phyloP scores from a whole-genome alignment of 2,888 invertebrate species.

The Odontomyia ornata region DNA sequence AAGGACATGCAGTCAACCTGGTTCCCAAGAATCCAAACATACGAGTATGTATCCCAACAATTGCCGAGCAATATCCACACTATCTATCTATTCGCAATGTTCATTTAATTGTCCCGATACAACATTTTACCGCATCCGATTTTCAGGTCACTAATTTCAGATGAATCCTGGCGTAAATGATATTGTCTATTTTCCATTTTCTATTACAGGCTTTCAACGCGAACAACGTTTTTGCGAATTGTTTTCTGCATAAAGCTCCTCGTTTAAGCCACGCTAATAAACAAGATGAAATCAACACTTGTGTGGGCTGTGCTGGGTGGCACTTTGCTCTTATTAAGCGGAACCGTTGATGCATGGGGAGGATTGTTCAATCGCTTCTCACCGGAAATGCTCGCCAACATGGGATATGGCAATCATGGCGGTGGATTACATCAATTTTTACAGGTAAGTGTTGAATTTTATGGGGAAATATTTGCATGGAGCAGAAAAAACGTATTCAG shows the following conservation, averaged over 20 bases:
- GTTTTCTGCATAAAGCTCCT: neutral
- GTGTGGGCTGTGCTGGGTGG: constrained; percentile 55
- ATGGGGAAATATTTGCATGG: neutral
- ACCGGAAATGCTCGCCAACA: constrained; percentile 83
- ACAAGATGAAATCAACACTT: constrained; percentile 57
- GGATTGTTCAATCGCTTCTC: constrained; percentile 87
- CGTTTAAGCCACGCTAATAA: neutral
- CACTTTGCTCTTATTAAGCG: constrained; percentile 54
- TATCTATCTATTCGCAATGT: no score
- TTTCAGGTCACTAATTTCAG: no score
- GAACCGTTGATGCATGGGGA: constrained; percentile 74
- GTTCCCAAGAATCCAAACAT: no score
- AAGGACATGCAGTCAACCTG: no score
- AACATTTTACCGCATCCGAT: no score
- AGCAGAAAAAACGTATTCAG: no score
- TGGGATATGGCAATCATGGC: constrained; percentile 78
- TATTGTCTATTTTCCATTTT: neutral
- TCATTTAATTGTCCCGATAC: no score
- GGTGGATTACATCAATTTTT: constrained; percentile 64
- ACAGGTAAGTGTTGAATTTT: constrained; percentile 63
- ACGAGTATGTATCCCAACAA: no score
- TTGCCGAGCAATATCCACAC: no score
- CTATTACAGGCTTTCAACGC: neutral
- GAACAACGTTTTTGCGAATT: neutral
- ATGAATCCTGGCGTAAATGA: neutral